A percentile compares a stretch with the other conserved stretches of the same genome.
Conservation (phyloP, 2,888 invertebrate species). For the Hedya salicella region DNA sequence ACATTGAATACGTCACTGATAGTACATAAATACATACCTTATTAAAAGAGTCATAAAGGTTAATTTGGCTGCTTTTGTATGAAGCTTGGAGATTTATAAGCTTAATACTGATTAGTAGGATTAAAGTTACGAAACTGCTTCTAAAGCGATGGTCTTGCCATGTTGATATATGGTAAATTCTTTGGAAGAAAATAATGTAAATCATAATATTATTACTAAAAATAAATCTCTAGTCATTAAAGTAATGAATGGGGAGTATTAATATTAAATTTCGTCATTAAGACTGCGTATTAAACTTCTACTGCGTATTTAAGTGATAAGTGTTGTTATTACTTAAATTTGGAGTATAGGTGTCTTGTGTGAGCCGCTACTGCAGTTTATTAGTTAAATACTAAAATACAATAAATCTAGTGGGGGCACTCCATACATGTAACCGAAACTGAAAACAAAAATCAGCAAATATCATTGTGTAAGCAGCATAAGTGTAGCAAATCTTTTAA, state of each 20-base stretch:
- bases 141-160: conserved; percentile 13
- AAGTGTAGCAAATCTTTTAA: too few species aligned
- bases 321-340: too few species aligned
- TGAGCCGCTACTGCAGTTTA: too few species aligned
- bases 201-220: not conserved
- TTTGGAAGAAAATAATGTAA: conserved; percentile 2
- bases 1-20: conserved; percentile 8
- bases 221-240: conserved; percentile 13
- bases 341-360: too few species aligned
- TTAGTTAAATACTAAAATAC: too few species aligned
- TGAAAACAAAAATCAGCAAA: too few species aligned
- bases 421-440: too few species aligned
- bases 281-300: not conserved
- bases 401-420: too few species aligned
- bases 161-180: conserved; percentile 9
- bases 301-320: too few species aligned
- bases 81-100: conserved; percentile 6
- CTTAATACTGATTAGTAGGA: conserved; percentile 27
- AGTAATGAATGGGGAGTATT: not conserved
- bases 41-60: not conserved
- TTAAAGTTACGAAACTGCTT: conserved; percentile 21
- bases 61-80: not conserved
- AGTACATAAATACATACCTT: conserved; percentile 9
- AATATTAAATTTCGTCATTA: conserved; percentile 7
- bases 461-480: too few species aligned